Base-by-base conservation (phyloP, 2,797 vertebrate genomes). In the Enteromius unitaeniatus region DNA sequence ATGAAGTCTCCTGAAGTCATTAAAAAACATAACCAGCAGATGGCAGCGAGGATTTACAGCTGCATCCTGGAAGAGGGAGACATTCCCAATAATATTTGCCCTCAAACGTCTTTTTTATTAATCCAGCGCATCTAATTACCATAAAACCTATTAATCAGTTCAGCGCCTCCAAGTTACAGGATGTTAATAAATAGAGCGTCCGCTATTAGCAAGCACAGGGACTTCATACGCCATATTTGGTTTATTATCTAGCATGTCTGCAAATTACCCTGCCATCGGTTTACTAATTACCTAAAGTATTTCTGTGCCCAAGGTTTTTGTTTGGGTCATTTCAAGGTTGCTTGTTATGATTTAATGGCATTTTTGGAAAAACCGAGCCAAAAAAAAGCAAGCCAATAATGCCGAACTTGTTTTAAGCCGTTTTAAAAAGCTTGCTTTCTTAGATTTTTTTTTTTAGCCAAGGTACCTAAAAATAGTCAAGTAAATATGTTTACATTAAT, bases 91-190 rank as follows among this genome's bases (percentile, higher is more conserved):
- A 45, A 42, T n/a, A 45, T 53, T 51, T 14, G 8, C 26, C 31
- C n/a, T 21, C 4, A 0, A 60, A 51, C 0, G 1, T 31, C 45
- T 28, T 49, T 13, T 83, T 83, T 34, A 83, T 78, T 70, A 78
- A 45, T 47, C 34, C 19, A 45, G 17, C 11, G 34, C n/a, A 31
- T 68, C 60, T 76, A 58, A 78, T 83, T 69, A 60, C 49, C 82
- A 78, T 70, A 8, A 60, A 70, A 78, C 69, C 28, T 62, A 62
- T 83, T 62, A 37, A 70, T 75, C 47, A 26, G 69, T 53, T 37
- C 10, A 76, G 17, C 6, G 64, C 21, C 45, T 53, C 13, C 42
- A 10, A 64, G 65, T 67, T 55, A 11, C 40, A 31, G 81, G 11
- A 17, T n/a, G 64, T 1, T 55, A 58, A 68, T 60, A 14, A 82